Evolutionary conservation across 2,888 invertebrate species (phyloP).

Genomic region (Habroteleia sp.): DNA sequence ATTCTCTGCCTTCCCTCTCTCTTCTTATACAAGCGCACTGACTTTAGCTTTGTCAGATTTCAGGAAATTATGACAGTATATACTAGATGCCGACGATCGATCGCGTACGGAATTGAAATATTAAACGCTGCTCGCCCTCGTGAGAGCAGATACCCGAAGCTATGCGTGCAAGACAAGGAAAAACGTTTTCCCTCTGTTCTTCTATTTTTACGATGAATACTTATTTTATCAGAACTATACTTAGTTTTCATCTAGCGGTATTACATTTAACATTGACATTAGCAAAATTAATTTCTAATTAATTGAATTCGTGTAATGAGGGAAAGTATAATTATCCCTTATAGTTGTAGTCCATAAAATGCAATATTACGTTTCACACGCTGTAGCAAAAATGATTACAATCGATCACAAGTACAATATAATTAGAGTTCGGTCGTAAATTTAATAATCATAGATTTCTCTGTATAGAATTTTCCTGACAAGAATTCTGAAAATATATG

Average conservation of each 20-base stretch:
- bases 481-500: too few species aligned
- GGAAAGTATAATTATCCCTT: background rate
- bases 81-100: constrained; percentile 53
- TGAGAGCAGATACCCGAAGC: constrained; percentile 37
- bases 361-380: too few species aligned
- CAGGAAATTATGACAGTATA: constrained; percentile 51
- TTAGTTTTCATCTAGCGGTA: constrained; percentile 2
- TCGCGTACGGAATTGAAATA: constrained; percentile 57
- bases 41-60: constrained; percentile 51
- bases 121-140: constrained; percentile 51
- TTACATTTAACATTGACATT: constrained; percentile 26
- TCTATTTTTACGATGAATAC: constrained; percentile 17
- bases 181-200: constrained; percentile 10
- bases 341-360: too few species aligned
- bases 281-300: constrained; percentile 1
- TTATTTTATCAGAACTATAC: constrained; percentile 10
- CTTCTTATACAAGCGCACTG: constrained; percentile 25
- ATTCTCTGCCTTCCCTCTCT: background rate
- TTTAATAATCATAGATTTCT: too few species aligned
- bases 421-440: too few species aligned
- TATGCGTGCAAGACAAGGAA: constrained; percentile 19
- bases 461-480: too few species aligned
- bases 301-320: constrained; percentile 5
- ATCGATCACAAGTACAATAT: too few species aligned
- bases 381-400: too few species aligned